Evolutionary conservation across 2,113 vertebrate genomes (phyloP).

Genomic region (Coregonus clupeaformis): DNA sequence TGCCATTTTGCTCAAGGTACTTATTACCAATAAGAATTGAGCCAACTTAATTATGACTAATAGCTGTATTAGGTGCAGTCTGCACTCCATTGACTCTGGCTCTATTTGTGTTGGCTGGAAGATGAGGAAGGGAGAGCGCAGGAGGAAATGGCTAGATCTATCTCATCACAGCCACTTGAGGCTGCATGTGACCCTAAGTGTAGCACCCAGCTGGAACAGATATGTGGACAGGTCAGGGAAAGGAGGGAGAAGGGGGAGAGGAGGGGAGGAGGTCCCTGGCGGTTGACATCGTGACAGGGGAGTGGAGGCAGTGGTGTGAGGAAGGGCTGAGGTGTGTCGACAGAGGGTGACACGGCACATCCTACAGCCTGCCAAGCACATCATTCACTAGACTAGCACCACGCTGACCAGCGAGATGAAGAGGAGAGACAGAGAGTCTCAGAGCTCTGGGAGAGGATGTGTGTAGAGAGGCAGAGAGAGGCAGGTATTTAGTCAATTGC

Average conservation of each 20-base stretch:
- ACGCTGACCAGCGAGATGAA: conserved; percentile 43
- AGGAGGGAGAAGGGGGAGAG: conserved; percentile 30
- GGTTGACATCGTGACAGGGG: conserved; percentile 70
- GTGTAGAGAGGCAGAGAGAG: too few relatives aligned
- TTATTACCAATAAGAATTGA: conserved; percentile 29
- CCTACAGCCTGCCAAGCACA: conserved; percentile 54
- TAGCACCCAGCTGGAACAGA: conserved; percentile 66
- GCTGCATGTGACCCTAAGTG: conserved; percentile 34
- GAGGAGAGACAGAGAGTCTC: conserved; percentile 18
- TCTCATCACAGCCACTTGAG: conserved; percentile 12
- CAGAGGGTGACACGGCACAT: conserved; percentile 63
- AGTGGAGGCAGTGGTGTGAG: conserved; percentile 37
- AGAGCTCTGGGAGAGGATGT: neutral
- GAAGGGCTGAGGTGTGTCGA: conserved; percentile 41
- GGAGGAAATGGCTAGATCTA: conserved; percentile 16
- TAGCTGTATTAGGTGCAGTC: conserved; percentile 38
- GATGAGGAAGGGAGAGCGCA: conserved; percentile 12
- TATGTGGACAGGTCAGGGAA: conserved; percentile 56
- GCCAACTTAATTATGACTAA: conserved; percentile 48
- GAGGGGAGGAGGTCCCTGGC: conserved; percentile 43
- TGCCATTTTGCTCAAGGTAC: conserved; percentile 24
- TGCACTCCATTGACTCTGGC: conserved; percentile 22
- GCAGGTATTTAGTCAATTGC: too few relatives aligned
- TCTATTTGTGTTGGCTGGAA: conserved; percentile 18
- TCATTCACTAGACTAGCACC: conserved; percentile 42